Percentiles rank a stretch among this genome's conserved stretches.
phyloP scores from a whole-genome alignment of 2,797 vertebrate species.

The Enteromius argenteus region DNA sequence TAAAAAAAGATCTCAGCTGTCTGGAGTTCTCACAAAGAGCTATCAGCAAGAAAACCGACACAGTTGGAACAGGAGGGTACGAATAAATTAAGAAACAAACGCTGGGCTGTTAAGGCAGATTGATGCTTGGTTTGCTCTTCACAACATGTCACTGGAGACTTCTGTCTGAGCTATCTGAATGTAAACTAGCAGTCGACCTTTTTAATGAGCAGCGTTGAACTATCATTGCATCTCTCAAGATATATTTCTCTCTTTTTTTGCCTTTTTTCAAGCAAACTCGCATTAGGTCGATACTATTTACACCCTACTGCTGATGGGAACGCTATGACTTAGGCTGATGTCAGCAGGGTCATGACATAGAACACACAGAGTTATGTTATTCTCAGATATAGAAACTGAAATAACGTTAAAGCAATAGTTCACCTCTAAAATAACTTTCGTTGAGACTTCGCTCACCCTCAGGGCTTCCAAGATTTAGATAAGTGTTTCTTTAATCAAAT shows the following conservation, averaged over 20 bases:
- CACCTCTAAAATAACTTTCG: background rate
- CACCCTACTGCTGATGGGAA: background rate
- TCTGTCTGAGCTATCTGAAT: background rate
- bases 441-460: too few relatives aligned
- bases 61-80: conserved; percentile 24
- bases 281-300: background rate
- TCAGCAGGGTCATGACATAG: conserved; percentile 28
- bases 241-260: background rate
- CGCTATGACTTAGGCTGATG: conserved; percentile 23
- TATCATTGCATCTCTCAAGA: background rate
- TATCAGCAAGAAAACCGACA: conserved; percentile 4
- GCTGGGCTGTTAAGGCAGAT: conserved; percentile 17
- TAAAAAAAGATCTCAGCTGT: conserved; percentile 39
- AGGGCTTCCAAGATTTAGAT: too few relatives aligned
- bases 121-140: background rate
- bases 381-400: background rate
- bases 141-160: conserved; percentile 12
- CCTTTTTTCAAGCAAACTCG: background rate
- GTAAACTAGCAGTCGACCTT: background rate
- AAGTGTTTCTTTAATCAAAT: too few relatives aligned
- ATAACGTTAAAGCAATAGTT: background rate
- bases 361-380: background rate
- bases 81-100: conserved; percentile 39
- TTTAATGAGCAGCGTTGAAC: background rate
- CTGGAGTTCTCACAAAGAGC: conserved; percentile 25